Evolutionary conservation across 2,797 vertebrate genomes (phyloP).

Genomic region (Odontamblyopus rebecca): DNA sequence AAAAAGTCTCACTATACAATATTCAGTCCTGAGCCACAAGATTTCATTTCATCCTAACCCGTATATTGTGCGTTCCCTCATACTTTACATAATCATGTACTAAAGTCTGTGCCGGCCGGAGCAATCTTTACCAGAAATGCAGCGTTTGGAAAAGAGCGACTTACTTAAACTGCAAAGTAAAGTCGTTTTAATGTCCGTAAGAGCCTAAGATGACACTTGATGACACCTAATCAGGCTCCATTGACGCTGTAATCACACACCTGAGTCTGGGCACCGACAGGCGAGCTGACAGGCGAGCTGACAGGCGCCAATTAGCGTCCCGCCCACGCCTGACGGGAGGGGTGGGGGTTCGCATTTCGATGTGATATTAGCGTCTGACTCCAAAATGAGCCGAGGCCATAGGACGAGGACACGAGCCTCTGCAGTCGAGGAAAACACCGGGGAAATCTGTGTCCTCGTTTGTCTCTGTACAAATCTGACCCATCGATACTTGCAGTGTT

Average conservation of each 20-base stretch:
- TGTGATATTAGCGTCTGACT: not conserved
- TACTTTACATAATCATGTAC: too few species aligned
- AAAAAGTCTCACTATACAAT: not conserved
- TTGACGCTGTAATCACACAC: not conserved
- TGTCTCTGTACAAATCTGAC: too few species aligned
- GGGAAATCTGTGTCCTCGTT: too few species aligned
- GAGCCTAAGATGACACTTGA: not conserved
- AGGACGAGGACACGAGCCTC: not conserved
- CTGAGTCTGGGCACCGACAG: not conserved
- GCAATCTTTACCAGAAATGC: not conserved
- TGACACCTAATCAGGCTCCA: not conserved
- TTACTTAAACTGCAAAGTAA: not conserved
- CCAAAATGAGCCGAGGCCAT: not conserved
- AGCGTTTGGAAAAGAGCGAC: not conserved
- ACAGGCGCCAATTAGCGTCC: constrained; percentile 1
- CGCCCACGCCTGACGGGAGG: not conserved
- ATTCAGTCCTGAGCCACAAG: not conserved
- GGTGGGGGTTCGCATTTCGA: not conserved
- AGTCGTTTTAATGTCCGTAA: not conserved
- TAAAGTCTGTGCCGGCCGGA: not conserved
- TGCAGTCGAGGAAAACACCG: too few species aligned
- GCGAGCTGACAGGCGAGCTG: not conserved
- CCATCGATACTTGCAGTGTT: too few species aligned
- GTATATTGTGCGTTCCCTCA: too few species aligned
- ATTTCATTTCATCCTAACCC: too few species aligned